phyloP scores from a whole-genome alignment of 1,140 invertebrate genomes.

The Nasonia longicornis region DNA sequence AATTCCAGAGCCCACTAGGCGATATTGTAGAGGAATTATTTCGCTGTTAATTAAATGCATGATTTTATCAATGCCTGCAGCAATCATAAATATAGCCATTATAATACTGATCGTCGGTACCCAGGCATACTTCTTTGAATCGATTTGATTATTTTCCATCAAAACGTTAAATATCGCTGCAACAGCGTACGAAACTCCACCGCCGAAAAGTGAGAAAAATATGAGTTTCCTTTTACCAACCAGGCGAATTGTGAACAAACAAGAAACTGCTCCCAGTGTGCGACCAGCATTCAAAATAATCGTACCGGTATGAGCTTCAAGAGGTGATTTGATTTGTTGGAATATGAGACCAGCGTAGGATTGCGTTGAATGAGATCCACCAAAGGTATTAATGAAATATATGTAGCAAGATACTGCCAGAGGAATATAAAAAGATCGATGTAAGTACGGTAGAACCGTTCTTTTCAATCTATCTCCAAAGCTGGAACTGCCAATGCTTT shows the following conservation, averaged over 20 bases:
- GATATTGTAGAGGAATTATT: neutral
- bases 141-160: slow-evolving; percentile 26
- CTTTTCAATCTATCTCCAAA: neutral
- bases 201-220: neutral
- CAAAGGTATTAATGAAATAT: neutral
- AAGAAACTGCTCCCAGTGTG: neutral
- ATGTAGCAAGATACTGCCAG: neutral
- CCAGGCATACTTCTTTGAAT: neutral
- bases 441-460: neutral
- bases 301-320: neutral
- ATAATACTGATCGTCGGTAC: neutral
- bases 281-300: neutral
- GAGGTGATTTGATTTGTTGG: neutral
- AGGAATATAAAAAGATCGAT: slow-evolving; percentile 10
- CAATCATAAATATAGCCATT: neutral
- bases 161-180: neutral
- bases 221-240: neutral
- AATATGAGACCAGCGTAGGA: neutral
- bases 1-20: neutral
- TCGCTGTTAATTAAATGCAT: neutral
- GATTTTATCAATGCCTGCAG: neutral
- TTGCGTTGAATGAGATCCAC: neutral
- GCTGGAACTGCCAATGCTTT: neutral
- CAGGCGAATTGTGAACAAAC: neutral
- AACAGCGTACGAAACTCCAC: neutral